Evolutionary conservation across 2,888 invertebrate genomes (phyloP), one percentile per base, ranked within the genome.

Genomic region (Cryptocheilus praepositus): DNA sequence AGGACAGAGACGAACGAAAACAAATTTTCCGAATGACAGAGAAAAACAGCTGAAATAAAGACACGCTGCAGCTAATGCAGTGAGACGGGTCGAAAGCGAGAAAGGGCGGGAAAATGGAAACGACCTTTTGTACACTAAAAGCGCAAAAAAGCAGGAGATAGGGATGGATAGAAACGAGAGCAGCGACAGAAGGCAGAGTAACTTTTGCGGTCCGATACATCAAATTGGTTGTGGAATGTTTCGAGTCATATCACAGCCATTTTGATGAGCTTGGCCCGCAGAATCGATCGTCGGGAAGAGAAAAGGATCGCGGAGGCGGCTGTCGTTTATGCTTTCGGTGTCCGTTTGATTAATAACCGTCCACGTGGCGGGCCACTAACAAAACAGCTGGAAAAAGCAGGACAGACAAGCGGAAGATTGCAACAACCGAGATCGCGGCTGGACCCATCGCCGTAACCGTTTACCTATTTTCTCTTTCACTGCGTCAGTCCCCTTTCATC

Each of bases 181-280:
- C 21, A 36, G 55, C 36, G 52, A 11, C 60, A 70, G 68, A 63
- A 72, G 55, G 57, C 70, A 70, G 67, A 73, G 36, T 73, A 79
- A 67, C 74, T 85, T 87, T 87, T 91, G 90, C 90, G 90, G 91
- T 91, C 93, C 92, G 91, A 90, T 91, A 92, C 93, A 92, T 95
- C 95, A 95, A 96, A 94, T 93, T 93, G 95, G 95, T 92, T 92
- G 96, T 95, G 96, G 94, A 94, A 93, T 94, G 89, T 89, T 89
- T 88, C 80, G 80, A 87, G 86, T 93, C 96, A 95, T 96, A 96
- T 97, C 97, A 97, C 96, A 97, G 97, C 96, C 96, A 96, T 95
- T 96, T 97, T 96, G 96, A 96, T 95, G 94, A 94, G 93, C 93
- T 94, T 91, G 93, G 93, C 92, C 90, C 90, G 89, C 83, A 85